phyloP scores from a whole-genome alignment of 2,888 invertebrate genomes.

The Hirtodrosophila duncani region DNA sequence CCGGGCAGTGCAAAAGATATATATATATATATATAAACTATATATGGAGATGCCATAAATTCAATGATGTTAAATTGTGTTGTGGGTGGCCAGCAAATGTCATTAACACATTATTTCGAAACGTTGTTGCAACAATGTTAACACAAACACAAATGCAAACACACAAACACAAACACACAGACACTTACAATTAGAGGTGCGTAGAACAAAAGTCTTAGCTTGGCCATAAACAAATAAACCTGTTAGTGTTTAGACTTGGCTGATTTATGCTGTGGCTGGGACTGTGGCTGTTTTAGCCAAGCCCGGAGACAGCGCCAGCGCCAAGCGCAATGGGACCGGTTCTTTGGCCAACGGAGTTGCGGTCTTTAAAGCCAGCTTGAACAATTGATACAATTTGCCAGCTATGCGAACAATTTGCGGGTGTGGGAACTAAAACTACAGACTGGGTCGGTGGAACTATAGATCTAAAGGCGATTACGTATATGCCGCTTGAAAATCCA shows the following conservation, averaged over 20 bases:
- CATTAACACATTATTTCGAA: conserved; percentile 22
- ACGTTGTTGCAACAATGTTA: conserved; percentile 8
- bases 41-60: conserved; percentile 7
- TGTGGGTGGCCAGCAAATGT: conserved; percentile 5
- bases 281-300: neutral
- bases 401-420: conserved; percentile 39
- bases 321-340: conserved; percentile 38
- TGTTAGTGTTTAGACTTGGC: conserved; percentile 47
- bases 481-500: no score
- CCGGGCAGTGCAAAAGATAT: no score
- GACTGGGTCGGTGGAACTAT: conserved; percentile 5
- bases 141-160: conserved; percentile 1
- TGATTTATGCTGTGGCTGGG: conserved; percentile 37
- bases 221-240: conserved; percentile 64
- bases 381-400: conserved; percentile 65
- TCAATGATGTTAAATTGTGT: conserved; percentile 7
- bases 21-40: no score
- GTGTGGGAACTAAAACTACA: no score
- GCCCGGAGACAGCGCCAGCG: neutral
- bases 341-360: conserved; percentile 36
- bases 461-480: no score
- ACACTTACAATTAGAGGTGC: conserved; percentile 2
- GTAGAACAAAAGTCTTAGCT: conserved; percentile 27
- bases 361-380: conserved; percentile 33
- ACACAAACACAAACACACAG: conserved; percentile 4